phyloP scores from a whole-genome alignment of 2,113 vertebrate species.

The Pseudonaja textilis region DNA sequence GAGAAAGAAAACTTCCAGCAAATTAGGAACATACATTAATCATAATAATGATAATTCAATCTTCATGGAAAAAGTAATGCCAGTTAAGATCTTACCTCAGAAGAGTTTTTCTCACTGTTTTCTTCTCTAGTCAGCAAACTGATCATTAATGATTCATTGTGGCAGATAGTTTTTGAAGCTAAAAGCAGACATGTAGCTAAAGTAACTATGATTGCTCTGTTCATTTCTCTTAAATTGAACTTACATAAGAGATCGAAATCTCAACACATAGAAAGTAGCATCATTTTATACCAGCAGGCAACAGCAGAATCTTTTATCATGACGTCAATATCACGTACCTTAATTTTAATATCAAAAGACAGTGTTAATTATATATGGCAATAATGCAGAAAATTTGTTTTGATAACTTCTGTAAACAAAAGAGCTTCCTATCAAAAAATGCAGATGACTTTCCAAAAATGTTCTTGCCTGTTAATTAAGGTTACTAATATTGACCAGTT shows the following conservation, averaged over 20 bases:
- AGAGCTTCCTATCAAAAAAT: constrained; percentile 52
- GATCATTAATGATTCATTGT: constrained; percentile 51
- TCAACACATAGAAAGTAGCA: constrained; percentile 22
- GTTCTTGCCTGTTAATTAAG: constrained; percentile 71
- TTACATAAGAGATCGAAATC: constrained; percentile 41
- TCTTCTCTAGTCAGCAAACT: constrained; percentile 62
- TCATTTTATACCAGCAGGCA: constrained; percentile 69
- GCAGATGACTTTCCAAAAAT: constrained; percentile 54
- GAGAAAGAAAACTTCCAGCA: neutral
- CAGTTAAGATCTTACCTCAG: constrained; percentile 61
- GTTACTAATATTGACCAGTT: constrained; percentile 37
- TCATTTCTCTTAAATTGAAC: constrained; percentile 65
- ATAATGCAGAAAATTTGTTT: constrained; percentile 66
- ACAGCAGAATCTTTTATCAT: constrained; percentile 48
- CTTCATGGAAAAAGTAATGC: neutral
- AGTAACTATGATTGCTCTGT: constrained; percentile 57
- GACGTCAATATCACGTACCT: constrained; percentile 55
- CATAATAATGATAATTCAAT: neutral
- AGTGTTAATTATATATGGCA: constrained; percentile 51
- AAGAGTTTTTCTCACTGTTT: constrained; percentile 48
- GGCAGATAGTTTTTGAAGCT: constrained; percentile 54
- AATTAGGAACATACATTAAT: neutral
- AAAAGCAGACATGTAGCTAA: constrained; percentile 58
- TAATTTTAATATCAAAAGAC: constrained; percentile 57
- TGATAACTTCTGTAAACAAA: constrained; percentile 39